Conservation (phyloP, 1,140 invertebrate species). For the Aphelenchoides fujianensis region DNA sequence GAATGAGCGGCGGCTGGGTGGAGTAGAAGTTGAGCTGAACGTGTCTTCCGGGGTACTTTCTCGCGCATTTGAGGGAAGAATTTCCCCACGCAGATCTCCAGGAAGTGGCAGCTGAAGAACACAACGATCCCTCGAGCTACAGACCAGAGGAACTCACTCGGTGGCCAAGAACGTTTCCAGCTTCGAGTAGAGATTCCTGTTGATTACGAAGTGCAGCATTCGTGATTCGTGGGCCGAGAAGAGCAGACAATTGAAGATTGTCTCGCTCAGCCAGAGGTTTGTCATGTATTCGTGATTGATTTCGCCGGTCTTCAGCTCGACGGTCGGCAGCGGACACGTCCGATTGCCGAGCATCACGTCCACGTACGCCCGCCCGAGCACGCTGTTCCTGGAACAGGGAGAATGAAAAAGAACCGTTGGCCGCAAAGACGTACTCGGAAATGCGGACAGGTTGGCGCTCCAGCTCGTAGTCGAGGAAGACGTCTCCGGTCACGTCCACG, state of each 20-base stretch:
- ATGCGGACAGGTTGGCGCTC: neutral
- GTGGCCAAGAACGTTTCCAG: constrained; percentile 32
- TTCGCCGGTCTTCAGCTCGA: constrained; percentile 20
- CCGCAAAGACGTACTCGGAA: neutral
- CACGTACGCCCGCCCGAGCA: constrained; percentile 31
- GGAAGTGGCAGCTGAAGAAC: constrained; percentile 42
- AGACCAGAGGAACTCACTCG: constrained; percentile 9
- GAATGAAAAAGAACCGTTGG: constrained; percentile 9
- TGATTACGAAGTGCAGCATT: constrained; percentile 35
- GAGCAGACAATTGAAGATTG: constrained; percentile 32
- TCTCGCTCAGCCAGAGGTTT: constrained; percentile 31
- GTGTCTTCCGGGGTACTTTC: constrained; percentile 34
- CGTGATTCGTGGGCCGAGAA: constrained; percentile 22
- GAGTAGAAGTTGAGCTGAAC: constrained; percentile 41
- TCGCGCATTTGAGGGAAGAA: constrained; percentile 34
- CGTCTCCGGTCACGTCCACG: constrained; percentile 35
- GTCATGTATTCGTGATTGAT: constrained; percentile 26
- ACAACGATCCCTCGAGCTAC: neutral
- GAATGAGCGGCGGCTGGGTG: constrained; percentile 19
- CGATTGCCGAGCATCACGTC: constrained; percentile 41
- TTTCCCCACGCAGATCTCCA: constrained; percentile 41
- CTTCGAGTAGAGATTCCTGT: constrained; percentile 33
- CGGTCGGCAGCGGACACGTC: constrained; percentile 32
- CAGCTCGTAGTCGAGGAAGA: constrained; percentile 57
- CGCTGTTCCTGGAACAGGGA: constrained; percentile 34